These are phyloP conservation scores for Knipowitschia caucasica DNA, from an alignment of 2,797 vertebrate genomes.

Conservation along the genomic window DNA sequence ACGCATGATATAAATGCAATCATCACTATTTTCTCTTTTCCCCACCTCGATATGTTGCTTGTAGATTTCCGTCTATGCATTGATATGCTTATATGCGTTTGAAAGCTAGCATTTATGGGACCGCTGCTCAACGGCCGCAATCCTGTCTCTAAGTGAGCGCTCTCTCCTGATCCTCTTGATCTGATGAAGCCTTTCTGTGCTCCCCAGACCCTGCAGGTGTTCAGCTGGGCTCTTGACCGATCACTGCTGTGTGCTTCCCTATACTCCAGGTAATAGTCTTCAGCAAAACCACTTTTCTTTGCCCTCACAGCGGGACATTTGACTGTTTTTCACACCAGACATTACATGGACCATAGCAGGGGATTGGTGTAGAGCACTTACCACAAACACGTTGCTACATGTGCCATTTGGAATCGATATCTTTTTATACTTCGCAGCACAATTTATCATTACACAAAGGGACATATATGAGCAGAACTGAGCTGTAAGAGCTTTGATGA, in stretches of 20 bases:
- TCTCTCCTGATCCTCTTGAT: slow-evolving; percentile 6
- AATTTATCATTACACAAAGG: too few relatives aligned
- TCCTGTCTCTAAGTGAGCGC: not conserved
- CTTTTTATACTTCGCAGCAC: too few relatives aligned
- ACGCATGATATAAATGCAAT: too few relatives aligned
- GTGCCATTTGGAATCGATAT: too few relatives aligned
- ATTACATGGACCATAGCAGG: not conserved
- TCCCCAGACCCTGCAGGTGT: slow-evolving; percentile 10
- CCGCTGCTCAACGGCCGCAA: not conserved
- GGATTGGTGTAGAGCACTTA: too few relatives aligned
- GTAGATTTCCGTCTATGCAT: too few relatives aligned
- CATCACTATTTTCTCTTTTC: too few relatives aligned
- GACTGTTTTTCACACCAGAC: not conserved
- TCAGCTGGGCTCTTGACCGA: not conserved
- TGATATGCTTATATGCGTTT: not conserved
- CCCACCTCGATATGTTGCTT: too few relatives aligned
- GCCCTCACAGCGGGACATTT: slow-evolving; percentile 1
- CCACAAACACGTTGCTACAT: not conserved
- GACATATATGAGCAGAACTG: too few relatives aligned
- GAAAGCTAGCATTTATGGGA: not conserved
- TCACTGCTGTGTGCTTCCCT: slow-evolving; percentile 7
- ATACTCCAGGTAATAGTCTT: slow-evolving; percentile 17
- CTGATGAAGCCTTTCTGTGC: not conserved
- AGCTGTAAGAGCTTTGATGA: too few relatives aligned
- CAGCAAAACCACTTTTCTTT: slow-evolving; percentile 1